phyloP scores from a whole-genome alignment of 2,113 vertebrate species.

The Megaleporinus macrocephalus region DNA sequence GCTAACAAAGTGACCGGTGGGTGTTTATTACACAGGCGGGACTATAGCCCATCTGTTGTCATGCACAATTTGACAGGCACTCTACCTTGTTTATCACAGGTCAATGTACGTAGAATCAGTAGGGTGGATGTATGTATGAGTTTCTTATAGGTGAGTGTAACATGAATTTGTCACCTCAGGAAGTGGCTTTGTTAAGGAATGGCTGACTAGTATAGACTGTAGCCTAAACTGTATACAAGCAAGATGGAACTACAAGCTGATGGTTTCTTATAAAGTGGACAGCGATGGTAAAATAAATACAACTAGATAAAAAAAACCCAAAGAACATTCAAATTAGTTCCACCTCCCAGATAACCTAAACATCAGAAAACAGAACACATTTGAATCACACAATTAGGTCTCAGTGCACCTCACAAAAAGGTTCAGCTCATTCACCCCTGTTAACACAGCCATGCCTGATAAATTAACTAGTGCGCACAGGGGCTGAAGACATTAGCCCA shows the following conservation, averaged over 20 bases:
- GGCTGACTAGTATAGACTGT: no score
- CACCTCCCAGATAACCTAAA: background rate
- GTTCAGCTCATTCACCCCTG: background rate
- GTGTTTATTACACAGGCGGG: no score
- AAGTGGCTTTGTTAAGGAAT: no score
- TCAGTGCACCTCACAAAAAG: background rate
- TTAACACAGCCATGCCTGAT: background rate
- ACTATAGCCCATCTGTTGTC: no score
- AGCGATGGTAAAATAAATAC: background rate
- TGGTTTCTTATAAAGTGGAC: background rate
- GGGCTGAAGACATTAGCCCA: background rate
- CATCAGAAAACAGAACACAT: background rate
- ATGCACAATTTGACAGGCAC: background rate
- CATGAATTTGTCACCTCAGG: no score
- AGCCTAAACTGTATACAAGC: no score
- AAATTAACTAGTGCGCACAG: slow-evolving; percentile 8
- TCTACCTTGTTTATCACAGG: no score
- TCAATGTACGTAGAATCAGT: no score
- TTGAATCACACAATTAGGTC: background rate
- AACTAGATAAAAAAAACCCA: background rate
- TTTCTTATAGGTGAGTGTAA: no score
- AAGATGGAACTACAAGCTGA: no score
- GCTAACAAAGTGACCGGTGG: no score
- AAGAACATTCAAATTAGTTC: background rate
- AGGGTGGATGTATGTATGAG: no score